Base-by-base conservation (phyloP, 1,140 invertebrate genomes). In the Potamilus streckersoni region DNA sequence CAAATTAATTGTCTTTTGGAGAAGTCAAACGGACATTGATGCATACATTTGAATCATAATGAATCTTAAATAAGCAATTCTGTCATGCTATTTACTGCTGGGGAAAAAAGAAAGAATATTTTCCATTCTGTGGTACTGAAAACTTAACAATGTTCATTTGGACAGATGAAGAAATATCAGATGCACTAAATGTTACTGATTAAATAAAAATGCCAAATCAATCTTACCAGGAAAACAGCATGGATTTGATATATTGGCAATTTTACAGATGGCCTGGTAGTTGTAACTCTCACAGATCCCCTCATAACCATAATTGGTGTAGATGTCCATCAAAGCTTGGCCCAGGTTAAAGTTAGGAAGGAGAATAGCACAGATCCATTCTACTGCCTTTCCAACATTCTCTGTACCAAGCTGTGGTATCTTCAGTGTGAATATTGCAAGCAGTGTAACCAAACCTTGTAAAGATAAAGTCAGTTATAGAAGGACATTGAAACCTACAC, bases 291-390 rank as follows among this genome's bases (percentile, higher is more conserved):
- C 71, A 65, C 85, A 87, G 0, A 57, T 58, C 15, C 84, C 73
- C 20, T 75, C 67, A 58, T 80, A 82, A 2, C 79, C 69, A 60
- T 86, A 86, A 79, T 92, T 92, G 49, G 85, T 87, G 79, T 91
- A 91, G 17, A 87, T 80, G 68, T 87, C 84, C 79, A 83, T 85
- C 38, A 88, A 79, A 12, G 79, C 78, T 57, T 80, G 80, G 38
- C 85, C 87, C 56, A 89, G 79, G 38, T 80, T 81, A 73, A 85
- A 90, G 73, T 88, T 85, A 4, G 88, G 88, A 59, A 88, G 84
- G 5, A 88, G 58, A 16, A 82, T 68, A 91, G 89, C 74, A 76
- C 89, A 89, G 31, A 86, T 82, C 84, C 85, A 86, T 66, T 88
- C 84, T n/a, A 89, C 74, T 6, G 57, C 71, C 16, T 83, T 77